Evolutionary conservation across 1,140 invertebrate genomes (phyloP).

Genomic region (Limonius californicus): DNA sequence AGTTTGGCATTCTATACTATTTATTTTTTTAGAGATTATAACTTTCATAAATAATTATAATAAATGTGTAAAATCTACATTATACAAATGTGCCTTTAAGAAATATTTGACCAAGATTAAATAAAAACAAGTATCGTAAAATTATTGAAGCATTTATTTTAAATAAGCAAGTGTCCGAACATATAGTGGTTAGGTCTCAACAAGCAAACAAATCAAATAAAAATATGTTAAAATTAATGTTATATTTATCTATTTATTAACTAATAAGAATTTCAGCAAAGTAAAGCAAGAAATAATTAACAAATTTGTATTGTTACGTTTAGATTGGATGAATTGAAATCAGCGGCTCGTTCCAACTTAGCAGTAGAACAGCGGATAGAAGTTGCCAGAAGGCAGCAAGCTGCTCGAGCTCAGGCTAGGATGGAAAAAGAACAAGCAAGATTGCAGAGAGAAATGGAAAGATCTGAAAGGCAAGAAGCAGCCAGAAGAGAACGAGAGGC

Average conservation of each 20-base stretch:
- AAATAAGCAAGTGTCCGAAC: no score
- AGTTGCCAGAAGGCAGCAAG: constrained; percentile 60
- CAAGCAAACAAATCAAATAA: neutral
- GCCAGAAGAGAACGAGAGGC: constrained; percentile 70
- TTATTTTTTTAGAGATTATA: no score
- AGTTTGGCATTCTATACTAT: no score
- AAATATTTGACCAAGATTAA: no score
- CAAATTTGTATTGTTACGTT: neutral
- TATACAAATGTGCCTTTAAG: no score
- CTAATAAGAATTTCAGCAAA: no score
- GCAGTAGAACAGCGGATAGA: constrained; percentile 64
- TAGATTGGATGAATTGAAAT: constrained; percentile 58
- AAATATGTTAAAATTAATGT: neutral
- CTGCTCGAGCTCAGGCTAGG: constrained; percentile 57
- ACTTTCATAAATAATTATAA: no score
- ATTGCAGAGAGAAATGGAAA: constrained; percentile 57
- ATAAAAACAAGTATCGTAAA: no score
- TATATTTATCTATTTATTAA: neutral
- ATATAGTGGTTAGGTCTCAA: no score
- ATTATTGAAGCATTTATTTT: no score
- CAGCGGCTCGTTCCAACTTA: constrained; percentile 53
- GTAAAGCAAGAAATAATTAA: no score
- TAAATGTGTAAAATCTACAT: no score
- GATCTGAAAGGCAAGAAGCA: constrained; percentile 72
- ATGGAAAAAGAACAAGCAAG: constrained; percentile 58